Conservation (phyloP, 1,140 invertebrate genomes). For the Drosophila sulfurigaster region DNA sequence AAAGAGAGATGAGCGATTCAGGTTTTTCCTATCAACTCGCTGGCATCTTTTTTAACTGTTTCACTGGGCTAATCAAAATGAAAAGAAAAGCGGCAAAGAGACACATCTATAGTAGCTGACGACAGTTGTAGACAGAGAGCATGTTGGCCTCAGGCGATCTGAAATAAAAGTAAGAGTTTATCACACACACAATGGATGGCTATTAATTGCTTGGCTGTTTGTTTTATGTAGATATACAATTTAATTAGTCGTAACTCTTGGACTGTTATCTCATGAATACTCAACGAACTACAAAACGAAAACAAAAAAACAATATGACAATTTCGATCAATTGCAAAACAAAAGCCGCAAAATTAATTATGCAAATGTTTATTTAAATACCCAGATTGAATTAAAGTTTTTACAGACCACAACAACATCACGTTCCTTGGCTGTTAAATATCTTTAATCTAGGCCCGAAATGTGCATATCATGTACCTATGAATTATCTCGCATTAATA, state of each 20-base stretch:
- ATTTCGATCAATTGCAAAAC: constrained; percentile 56
- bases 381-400: constrained; percentile 19
- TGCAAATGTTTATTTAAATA: constrained; percentile 50
- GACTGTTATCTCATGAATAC: constrained; percentile 73
- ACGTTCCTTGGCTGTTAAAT: background rate
- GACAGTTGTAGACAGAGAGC: background rate
- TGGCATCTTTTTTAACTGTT: constrained; percentile 31
- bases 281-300: constrained; percentile 9
- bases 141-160: constrained; percentile 8
- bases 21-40: constrained; percentile 26
- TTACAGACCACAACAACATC: background rate
- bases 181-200: constrained; percentile 54
- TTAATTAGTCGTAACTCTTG: constrained; percentile 69
- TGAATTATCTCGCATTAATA: background rate
- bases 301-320: constrained; percentile 44
- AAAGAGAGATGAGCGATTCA: background rate
- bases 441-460: background rate
- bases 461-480: constrained; percentile 5
- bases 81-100: constrained; percentile 36
- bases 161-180: constrained; percentile 68
- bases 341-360: constrained; percentile 60
- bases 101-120: background rate
- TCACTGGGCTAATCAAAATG: constrained; percentile 37
- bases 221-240: constrained; percentile 59
- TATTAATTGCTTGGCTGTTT: constrained; percentile 55